Conservation (phyloP, 2,797 vertebrate genomes). For the Gila robusta region DNA sequence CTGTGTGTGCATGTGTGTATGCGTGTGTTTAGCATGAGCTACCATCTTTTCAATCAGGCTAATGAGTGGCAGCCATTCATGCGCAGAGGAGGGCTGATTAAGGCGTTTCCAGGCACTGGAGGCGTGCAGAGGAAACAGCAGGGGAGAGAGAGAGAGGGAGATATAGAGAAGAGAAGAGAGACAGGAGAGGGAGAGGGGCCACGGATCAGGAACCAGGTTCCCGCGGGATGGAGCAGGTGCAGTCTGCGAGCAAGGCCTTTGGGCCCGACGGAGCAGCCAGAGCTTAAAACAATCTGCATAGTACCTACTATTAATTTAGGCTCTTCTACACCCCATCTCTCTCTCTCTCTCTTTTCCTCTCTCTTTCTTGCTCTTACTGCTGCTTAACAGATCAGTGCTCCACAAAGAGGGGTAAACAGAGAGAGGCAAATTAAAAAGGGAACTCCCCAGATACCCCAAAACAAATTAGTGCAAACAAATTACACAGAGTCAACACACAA, state of each 20-base stretch:
- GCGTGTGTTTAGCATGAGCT: conserved; percentile 60
- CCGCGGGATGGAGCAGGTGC: conserved; percentile 98
- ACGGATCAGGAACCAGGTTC: conserved; percentile 96
- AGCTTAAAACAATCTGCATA: conserved; percentile 97
- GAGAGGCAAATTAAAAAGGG: conserved; percentile 98
- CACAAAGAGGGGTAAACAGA: conserved; percentile 99
- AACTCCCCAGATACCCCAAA: conserved; percentile 96
- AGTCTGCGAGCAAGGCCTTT: conserved; percentile 95
- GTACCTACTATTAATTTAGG: conserved; percentile 93
- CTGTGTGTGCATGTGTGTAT: conserved; percentile 35
- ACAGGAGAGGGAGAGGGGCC: conserved; percentile 76
- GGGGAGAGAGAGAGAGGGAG: conserved; percentile 76
- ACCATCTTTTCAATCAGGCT: conserved; percentile 90
- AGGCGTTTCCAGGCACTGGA: conserved; percentile 91
- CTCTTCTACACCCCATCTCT: conserved; percentile 78
- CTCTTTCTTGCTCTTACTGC: conserved; percentile 63
- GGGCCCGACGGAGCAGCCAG: conserved; percentile 94
- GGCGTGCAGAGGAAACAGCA: conserved; percentile 78
- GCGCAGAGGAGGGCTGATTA: conserved; percentile 91
- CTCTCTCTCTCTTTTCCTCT: conserved; percentile 54
- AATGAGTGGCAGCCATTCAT: conserved; percentile 91
- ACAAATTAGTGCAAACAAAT: conserved; percentile 99
- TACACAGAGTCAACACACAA: conserved; percentile 97
- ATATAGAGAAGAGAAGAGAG: conserved; percentile 70
- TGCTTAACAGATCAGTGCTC: conserved; percentile 88